Evolutionary conservation across 2,113 vertebrate species (phyloP).

Genomic region (Tupaia tana): DNA sequence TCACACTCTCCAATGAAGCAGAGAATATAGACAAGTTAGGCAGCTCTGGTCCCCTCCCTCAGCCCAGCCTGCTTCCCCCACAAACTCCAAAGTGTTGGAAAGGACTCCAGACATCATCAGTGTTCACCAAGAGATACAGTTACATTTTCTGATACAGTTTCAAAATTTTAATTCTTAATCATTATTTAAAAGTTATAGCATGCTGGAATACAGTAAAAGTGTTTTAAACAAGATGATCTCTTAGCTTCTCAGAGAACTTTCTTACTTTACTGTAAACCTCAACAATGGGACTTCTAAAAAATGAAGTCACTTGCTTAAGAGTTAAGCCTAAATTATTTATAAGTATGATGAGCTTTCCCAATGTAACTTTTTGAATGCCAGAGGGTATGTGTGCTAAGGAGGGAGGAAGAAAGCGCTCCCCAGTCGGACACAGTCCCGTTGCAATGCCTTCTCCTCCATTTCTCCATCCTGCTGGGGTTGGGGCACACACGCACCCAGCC

Average conservation of each 20-base stretch:
- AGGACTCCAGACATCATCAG: fast-evolving
- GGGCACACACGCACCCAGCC: too few species aligned
- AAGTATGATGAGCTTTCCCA: not conserved
- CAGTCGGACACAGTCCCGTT: too few species aligned
- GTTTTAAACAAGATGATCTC: not conserved
- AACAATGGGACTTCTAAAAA: not conserved
- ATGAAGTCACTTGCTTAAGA: not conserved
- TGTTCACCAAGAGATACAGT: not conserved
- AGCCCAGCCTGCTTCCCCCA: not conserved
- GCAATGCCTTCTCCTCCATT: too few species aligned
- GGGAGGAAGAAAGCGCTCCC: too few species aligned
- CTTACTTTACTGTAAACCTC: not conserved
- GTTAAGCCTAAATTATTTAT: not conserved
- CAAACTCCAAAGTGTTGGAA: not conserved
- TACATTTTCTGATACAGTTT: not conserved
- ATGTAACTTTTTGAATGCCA: not conserved
- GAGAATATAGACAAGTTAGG: not conserved
- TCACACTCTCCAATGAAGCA: not conserved
- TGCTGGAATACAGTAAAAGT: not conserved
- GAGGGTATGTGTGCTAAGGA: too few species aligned
- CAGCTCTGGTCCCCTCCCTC: fast-evolving
- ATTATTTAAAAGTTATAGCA: not conserved
- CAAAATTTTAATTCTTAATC: not conserved
- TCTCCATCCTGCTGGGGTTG: too few species aligned
- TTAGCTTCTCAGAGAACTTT: not conserved